phyloP scores from a whole-genome alignment of 2,797 vertebrate genomes.

The Amblyraja radiata region DNA sequence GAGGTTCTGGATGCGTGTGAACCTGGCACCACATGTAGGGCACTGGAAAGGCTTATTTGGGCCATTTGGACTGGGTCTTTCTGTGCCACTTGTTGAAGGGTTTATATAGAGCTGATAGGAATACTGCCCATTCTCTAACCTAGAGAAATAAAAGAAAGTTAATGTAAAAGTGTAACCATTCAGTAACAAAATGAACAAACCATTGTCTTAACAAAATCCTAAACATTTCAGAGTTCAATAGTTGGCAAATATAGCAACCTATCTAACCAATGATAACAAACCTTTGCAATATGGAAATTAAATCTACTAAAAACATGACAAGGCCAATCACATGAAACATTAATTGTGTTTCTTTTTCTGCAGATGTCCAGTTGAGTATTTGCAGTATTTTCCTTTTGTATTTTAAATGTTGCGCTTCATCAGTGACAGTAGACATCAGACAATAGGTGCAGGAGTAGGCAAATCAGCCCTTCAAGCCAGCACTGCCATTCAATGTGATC shows the following conservation, averaged over 20 bases:
- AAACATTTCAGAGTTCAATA: neutral
- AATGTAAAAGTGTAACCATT: slow-evolving; percentile 8
- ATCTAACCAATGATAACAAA: neutral
- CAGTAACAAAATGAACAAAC: neutral
- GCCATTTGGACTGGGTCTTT: slow-evolving; percentile 80
- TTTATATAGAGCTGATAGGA: slow-evolving; percentile 94
- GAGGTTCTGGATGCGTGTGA: slow-evolving; percentile 95
- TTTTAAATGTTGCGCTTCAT: too few relatives aligned
- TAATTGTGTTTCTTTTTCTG: too few relatives aligned
- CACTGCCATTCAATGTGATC: too few relatives aligned
- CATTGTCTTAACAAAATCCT: neutral
- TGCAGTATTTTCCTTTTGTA: too few relatives aligned
- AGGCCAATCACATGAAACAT: too few relatives aligned
- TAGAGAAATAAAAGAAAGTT: slow-evolving; percentile 55
- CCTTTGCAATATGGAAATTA: neutral
- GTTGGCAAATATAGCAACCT: neutral
- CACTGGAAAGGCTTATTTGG: slow-evolving; percentile 93
- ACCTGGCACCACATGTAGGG: slow-evolving; percentile 87
- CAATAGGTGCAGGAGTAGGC: too few relatives aligned
- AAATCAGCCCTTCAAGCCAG: too few relatives aligned
- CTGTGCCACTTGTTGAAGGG: slow-evolving; percentile 78
- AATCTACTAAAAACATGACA: neutral
- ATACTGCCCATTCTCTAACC: slow-evolving; percentile 90
- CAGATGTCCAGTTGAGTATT: too few relatives aligned
- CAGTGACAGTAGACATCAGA: too few relatives aligned